Evolutionary conservation across 1,140 invertebrate species (phyloP).

Genomic region (Drosophila willistoni): DNA sequence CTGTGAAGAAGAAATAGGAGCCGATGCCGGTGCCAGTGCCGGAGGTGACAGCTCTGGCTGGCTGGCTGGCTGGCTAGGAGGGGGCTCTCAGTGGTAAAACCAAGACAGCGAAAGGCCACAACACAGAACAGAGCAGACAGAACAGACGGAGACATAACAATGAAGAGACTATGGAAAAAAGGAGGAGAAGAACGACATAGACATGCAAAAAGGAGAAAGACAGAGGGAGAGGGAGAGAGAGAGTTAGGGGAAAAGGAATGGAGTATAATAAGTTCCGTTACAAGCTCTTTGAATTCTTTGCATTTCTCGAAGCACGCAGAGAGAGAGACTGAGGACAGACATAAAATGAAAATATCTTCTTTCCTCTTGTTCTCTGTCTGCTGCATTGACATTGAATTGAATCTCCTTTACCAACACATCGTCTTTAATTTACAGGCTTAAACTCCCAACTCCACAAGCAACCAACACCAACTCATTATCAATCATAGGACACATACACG

Average conservation of each 20-base stretch:
- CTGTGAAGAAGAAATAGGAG: neutral
- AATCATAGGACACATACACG: conserved; percentile 50
- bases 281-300: conserved; percentile 60
- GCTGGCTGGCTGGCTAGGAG: neutral
- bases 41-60: neutral
- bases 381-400: conserved; percentile 21
- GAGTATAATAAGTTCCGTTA: conserved; percentile 73
- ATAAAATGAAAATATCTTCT: conserved; percentile 49
- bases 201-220: neutral
- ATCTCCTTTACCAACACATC: conserved; percentile 27
- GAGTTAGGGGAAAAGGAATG: conserved; percentile 7
- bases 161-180: neutral
- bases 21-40: neutral
- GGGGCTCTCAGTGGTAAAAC: conserved; percentile 1
- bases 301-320: conserved; percentile 35
- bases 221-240: neutral
- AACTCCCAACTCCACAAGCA: neutral
- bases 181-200: neutral
- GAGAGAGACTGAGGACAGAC: conserved; percentile 1
- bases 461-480: conserved; percentile 59
- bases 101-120: conserved; percentile 19
- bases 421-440: neutral
- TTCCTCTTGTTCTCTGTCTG: neutral
- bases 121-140: conserved; percentile 3
- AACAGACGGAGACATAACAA: conserved; percentile 5